Evolutionary conservation across 2,888 invertebrate genomes (phyloP), one percentile per base, ranked within the genome.

Genomic region (Dynastes maya): DNA sequence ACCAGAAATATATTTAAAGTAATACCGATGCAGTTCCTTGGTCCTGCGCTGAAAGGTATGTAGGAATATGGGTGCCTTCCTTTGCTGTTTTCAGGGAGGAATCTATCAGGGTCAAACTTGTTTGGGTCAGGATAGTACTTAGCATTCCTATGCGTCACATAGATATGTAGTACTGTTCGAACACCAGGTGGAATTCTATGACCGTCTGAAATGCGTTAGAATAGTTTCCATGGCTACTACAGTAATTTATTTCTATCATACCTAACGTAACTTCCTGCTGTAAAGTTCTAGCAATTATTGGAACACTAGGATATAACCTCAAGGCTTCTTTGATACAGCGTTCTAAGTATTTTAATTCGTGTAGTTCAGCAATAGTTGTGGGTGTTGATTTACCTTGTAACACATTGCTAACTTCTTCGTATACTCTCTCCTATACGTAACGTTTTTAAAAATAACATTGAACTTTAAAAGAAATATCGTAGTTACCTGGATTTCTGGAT

Each of bases 261-360:
- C 93, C 93, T 92, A 81, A 93, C 87, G 78, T 88, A 87, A 9
- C 92, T 88, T 81, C 91, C 90, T 85, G 92, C 91, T 0, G 88
- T 88, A 58, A 93, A 63, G 87, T 88, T 77, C 94, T 90, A 1
- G 91, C 91, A 83, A 94, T 91, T 82, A 93, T 90, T 40, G 92
- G 92, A 1, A 94, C 93, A 82, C 93, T 93, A 0, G 94, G 94
- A 81, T 91, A 93, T 8, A 94, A 85, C 68, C 94, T 87, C 72
- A 94, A 84, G 0, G 93, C 90, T 85, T 94, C 94, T 85, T 94
- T 94, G 65, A 94, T 92, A 82, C 93, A 93, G 82, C 91, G 91
- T 81, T 94, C 94, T 80, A 94, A 88, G 83, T 94, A 94, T 78
- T 91, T 90, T 91, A 94, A 91, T 77, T 91, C 90, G 79, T 91